phyloP scores from a whole-genome alignment of 2,888 invertebrate species.

The Diploptera punctata region DNA sequence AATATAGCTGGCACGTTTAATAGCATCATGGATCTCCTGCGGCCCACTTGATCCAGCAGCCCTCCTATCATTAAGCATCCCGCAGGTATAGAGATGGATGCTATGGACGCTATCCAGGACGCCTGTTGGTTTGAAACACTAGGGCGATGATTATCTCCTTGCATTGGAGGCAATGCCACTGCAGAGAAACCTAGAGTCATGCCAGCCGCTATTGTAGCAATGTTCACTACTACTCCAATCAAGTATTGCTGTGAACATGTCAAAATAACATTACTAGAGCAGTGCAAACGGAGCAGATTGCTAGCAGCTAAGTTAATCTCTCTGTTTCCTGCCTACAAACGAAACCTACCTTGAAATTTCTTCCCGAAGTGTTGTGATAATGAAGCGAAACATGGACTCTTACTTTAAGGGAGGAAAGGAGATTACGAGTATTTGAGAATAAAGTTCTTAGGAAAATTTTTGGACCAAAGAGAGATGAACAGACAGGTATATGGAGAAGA shows the following conservation, averaged over 20 bases:
- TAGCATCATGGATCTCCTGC: conserved; percentile 57
- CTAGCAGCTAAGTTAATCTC: too few species aligned
- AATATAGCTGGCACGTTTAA: conserved; percentile 58
- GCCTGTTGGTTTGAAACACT: background rate
- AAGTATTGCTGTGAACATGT: background rate
- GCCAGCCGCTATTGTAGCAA: background rate
- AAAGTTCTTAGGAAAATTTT: too few species aligned
- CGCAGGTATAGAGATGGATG: conserved; percentile 61
- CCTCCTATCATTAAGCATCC: conserved; percentile 61
- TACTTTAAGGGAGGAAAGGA: too few species aligned
- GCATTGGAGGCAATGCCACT: background rate
- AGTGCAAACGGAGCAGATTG: too few species aligned
- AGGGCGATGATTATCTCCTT: background rate
- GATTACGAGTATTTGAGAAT: too few species aligned
- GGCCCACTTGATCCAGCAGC: conserved; percentile 60
- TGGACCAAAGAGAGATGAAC: too few species aligned
- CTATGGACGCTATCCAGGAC: conserved; percentile 54
- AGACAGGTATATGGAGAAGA: too few species aligned
- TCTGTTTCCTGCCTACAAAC: too few species aligned
- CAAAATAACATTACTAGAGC: too few species aligned
- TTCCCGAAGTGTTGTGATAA: too few species aligned
- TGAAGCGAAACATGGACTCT: too few species aligned
- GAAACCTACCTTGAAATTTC: too few species aligned
- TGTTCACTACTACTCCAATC: background rate
- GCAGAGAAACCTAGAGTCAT: background rate